Evolutionary conservation across 1,140 invertebrate genomes (phyloP), one percentile per base, ranked within the genome.

Genomic region (Ectropis grisescens): DNA sequence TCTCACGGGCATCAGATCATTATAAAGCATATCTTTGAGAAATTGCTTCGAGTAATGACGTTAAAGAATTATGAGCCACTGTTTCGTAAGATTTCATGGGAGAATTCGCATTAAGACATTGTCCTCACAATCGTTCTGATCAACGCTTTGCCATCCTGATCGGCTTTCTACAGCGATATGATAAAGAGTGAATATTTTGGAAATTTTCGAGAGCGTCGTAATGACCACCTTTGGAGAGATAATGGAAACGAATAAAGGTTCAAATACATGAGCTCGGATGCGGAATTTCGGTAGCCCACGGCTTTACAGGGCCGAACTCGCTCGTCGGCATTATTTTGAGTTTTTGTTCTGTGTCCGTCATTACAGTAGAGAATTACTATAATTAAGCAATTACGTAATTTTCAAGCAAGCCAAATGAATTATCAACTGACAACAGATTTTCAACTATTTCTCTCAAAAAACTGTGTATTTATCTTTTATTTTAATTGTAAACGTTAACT

Each of bases 1-100:
- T 70, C 66, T 78, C 69, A 72, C 66, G 66, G 62, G 64, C 62
- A 61, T 65, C 52, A 56, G 53, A 57, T 57, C 46, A 48, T 49
- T 41, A 49, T 47, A 47, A 26, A 41, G 47, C 56, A 67, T 58
- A 62, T 64, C 64, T 68, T 69, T 59, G 53, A 55, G 55, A 60
- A 60, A 69, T 68, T 64, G 60, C 45, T 53, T 54, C 41, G 43
- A 49, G 58, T 71, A 71, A 71, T 74, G 59, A 69, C 47, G 28
- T 60, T 52, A 37, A 49, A 66, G 57, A 59, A 56, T 66, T 70
- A 48, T 45, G 45, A 46, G 30, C 26, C 31, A 51, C 49, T 26
- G 36, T 38, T 16, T 30, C 29, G 42, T 41, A 45, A 19, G 16
- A 19, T 19, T 19, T 42, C 47, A 43, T 37, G 26, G 8, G 19